Conservation (phyloP, 2,797 vertebrate genomes). For the Acanthiza pusilla region DNA sequence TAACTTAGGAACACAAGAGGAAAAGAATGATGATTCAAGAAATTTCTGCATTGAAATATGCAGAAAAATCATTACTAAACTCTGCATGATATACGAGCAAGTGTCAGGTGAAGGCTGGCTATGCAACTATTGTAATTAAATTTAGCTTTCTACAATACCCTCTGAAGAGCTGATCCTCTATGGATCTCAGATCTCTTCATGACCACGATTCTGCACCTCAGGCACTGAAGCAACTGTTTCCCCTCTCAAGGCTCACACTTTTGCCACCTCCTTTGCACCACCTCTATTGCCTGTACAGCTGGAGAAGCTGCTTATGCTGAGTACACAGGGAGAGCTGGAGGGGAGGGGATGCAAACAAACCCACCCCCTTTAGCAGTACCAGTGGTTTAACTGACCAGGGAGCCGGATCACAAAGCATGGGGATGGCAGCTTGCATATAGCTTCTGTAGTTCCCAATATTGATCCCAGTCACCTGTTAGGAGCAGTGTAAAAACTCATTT, state of each 20-base stretch:
- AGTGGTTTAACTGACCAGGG: fast-evolving
- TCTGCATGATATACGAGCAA: neutral
- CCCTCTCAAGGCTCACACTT: fast-evolving
- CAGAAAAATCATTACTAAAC: neutral
- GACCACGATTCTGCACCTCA: fast-evolving
- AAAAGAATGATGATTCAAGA: neutral
- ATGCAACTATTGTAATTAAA: neutral
- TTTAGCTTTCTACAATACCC: neutral
- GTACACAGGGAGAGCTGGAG: neutral
- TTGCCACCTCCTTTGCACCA: neutral
- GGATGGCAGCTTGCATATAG: neutral
- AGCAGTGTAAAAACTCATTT: neutral
- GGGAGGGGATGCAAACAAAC: neutral
- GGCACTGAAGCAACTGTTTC: neutral
- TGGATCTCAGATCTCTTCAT: neutral
- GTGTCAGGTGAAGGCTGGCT: neutral
- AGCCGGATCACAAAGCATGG: neutral
- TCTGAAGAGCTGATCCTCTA: neutral
- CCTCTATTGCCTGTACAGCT: neutral
- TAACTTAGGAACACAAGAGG: neutral
- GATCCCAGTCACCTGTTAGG: neutral
- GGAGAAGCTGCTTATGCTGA: neutral
- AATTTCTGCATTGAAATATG: neutral
- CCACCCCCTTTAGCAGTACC: neutral
- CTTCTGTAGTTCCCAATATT: neutral